phyloP scores from a whole-genome alignment of 2,797 vertebrate genomes.

The Characodon lateralis region DNA sequence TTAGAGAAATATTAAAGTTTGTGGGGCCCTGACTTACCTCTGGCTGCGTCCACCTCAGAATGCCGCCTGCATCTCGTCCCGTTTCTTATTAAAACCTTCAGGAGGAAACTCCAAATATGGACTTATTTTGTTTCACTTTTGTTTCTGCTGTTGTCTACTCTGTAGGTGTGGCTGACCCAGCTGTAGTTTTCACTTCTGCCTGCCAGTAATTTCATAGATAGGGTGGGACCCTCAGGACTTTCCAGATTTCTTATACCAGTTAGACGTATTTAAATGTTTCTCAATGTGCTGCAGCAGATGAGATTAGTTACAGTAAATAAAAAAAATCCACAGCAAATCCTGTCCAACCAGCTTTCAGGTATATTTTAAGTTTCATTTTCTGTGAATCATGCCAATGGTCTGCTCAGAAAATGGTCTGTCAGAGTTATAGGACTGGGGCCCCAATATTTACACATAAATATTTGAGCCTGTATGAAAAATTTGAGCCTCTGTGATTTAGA shows the following conservation, averaged over 20 bases:
- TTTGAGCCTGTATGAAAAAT: too few relatives aligned
- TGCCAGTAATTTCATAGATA: too few relatives aligned
- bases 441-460: too few relatives aligned
- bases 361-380: too few relatives aligned
- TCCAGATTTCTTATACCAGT: not conserved
- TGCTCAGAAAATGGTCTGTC: too few relatives aligned
- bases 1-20: not conserved
- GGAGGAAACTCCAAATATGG: conserved; percentile 1
- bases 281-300: not conserved
- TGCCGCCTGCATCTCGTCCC: rapidly evolving
- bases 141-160: not conserved
- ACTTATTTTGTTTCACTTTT: not conserved
- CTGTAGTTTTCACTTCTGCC: not conserved
- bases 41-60: rapidly evolving
- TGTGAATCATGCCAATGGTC: too few relatives aligned
- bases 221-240: not conserved
- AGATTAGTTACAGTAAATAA: not conserved
- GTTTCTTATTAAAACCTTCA: not conserved
- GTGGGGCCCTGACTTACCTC: conserved; percentile 1
- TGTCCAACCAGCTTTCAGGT: too few relatives aligned
- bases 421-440: too few relatives aligned
- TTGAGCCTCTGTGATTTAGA: too few relatives aligned
- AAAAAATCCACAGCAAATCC: too few relatives aligned
- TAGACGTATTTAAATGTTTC: not conserved
- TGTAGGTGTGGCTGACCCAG: rapidly evolving